Base-by-base conservation (phyloP, 2,797 vertebrate species). In the Centroberyx gerrardi region DNA sequence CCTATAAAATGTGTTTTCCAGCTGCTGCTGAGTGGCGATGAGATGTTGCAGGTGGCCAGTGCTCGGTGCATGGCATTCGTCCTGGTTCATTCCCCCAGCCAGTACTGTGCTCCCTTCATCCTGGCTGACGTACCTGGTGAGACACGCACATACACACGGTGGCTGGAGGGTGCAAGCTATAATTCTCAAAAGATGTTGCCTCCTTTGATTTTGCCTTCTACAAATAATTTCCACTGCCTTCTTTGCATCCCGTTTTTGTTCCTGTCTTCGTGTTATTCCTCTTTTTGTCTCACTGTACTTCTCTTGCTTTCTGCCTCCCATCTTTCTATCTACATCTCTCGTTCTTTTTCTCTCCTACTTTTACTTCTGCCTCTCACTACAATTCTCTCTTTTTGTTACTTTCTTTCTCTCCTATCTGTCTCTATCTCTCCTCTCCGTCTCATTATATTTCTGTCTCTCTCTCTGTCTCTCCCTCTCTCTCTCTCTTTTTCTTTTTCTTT, bases 11-110 rank as follows among this genome's bases (percentile, higher is more conserved):
- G 54, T 92, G 88, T 93, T 65, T 89, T 80, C 17, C 86, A 99
- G 98, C 82, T 99, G 87, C 91, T 99, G 83, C 90, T 99, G 84
- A 97, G 96, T 75, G 94, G 96, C 74, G 97, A 98, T 83, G 97
- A 98, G 87, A 87, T 76, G 36, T 89, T 99, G 85, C 96, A 98
- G 94, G 94, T 96, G 84, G 95, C 95, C 58, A 96, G 96, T 81
- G 90, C 95, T 54, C 97, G 96, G 76, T 98, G 97, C 76, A 94
- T 97, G 82, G 95, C 95, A 55, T 94, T 95, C 0, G 84, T 97
- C 68, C 85, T 99, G 75, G 93, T 96, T 80, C 96, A 97, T 80
- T 96, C 95, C 56, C 95, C 97, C 51, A 89, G 68, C 62, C 96
- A 93, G 91, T 96, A 97, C 51, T 93, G 95, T 6, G 56, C 92